phyloP scores from a whole-genome alignment of 1,140 invertebrate species.

The Acyrthosiphon pisum region DNA sequence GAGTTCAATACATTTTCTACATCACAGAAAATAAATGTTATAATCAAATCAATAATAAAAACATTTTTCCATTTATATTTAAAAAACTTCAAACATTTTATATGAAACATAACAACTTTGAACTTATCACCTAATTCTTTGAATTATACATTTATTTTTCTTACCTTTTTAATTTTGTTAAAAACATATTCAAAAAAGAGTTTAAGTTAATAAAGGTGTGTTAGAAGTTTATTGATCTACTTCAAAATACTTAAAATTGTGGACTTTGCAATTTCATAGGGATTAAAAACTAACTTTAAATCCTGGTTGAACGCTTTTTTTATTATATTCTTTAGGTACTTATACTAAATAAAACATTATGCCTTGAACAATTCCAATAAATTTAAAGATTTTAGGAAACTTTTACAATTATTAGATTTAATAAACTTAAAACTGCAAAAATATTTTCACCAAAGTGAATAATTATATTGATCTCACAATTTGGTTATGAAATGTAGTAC shows the following conservation, averaged over 20 bases:
- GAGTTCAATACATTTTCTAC: too few relatives aligned
- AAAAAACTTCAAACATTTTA: too few relatives aligned
- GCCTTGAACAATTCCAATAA: neutral
- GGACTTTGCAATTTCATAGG: neutral
- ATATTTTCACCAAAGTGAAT: neutral
- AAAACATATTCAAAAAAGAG: neutral
- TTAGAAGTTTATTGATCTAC: neutral
- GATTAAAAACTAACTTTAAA: neutral
- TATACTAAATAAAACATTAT: neutral
- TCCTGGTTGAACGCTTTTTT: neutral
- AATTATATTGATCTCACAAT: neutral
- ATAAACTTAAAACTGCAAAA: neutral
- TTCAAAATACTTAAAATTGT: neutral
- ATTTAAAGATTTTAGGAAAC: neutral
- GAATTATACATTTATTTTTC: too few relatives aligned
- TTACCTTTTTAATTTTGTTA: too few relatives aligned
- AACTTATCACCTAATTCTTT: too few relatives aligned
- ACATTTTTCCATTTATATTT: too few relatives aligned
- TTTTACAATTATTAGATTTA: neutral
- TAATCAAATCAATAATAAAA: too few relatives aligned
- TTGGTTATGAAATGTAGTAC: neutral
- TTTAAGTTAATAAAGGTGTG: too few relatives aligned
- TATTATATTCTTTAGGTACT: neutral
- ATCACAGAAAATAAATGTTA: too few relatives aligned
- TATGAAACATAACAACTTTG: too few relatives aligned